Base-by-base conservation (phyloP, 1,140 invertebrate species). In the Solenopsis invicta region DNA sequence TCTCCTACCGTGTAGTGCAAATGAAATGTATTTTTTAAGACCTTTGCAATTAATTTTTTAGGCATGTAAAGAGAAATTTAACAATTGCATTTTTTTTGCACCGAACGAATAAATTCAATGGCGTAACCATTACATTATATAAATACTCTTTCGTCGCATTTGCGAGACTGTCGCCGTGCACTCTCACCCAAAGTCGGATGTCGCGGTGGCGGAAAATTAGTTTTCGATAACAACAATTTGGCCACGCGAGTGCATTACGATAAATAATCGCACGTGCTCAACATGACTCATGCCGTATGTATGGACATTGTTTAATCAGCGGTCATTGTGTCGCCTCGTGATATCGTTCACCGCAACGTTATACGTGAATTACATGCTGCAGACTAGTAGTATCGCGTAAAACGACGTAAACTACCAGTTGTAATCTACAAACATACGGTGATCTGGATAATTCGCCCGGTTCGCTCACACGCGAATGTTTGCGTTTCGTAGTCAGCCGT, bases 231-330 rank as follows among this genome's bases (percentile, higher is more conserved):
- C 24, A 74, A 59, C 54, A 75, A 75, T 84, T 84, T 48, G 24
- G 13, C 52, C 37, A 34, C 12, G 24, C 69, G 21, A 59, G 13
- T 37, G 41, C 80, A 41, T 74, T n/a, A 37, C 41, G 80, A 62
- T 74, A 84, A 84, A 84, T 84, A 84, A 84, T 84, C 54, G 37
- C 24, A 16, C 54, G 54, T 52, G 45, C 24, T 41, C n/a, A 9
- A 69, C 64, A 13, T 41, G 18, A 10, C 50, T 34, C 48, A 24
- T 29, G 54, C 41, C 41, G 21, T 54, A 24, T 48, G 41, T 24
- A 21, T 72, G 41, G 29, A 62, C 69, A 75, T 74, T 84, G 80
- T 84, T 84, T 74, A 84, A 84, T 84, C 80, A 84, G 54, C 54
- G 69, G 41, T 84, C 69, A 84, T 74, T 84, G 80, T 84, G 80